Conservation (phyloP, 2,113 vertebrate genomes). For the Balaeniceps rex region DNA sequence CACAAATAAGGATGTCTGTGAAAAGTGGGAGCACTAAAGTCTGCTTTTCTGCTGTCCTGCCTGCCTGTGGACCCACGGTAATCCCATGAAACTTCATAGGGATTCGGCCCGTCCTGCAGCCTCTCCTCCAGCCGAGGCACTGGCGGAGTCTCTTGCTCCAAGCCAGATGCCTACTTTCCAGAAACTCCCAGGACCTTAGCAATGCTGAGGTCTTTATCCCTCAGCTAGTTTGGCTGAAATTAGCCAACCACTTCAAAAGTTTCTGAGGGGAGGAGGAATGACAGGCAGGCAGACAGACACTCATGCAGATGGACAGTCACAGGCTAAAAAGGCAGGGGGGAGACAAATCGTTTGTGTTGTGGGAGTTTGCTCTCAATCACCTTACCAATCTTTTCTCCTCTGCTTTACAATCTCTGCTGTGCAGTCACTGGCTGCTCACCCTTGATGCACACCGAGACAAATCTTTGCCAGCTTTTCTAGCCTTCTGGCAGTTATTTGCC, state of each 20-base stretch:
- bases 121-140: not conserved
- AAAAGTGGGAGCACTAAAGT: not conserved
- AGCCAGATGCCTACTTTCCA: not conserved
- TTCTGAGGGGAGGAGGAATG: not conserved
- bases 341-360: not conserved
- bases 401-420: not conserved
- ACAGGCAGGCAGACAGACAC: not conserved
- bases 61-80: not conserved
- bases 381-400: not conserved
- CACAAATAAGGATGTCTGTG: not conserved
- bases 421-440: not conserved
- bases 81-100: not conserved
- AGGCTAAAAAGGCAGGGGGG: not conserved
- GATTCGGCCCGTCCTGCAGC: not conserved
- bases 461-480: not conserved
- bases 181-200: not conserved
- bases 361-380: not conserved
- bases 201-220: not conserved
- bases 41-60: not conserved
- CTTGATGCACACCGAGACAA: not conserved
- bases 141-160: not conserved
- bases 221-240: not conserved
- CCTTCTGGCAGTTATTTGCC: not conserved
- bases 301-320: not conserved
- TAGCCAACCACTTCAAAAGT: conserved; percentile 37